These are phyloP conservation scores for Leptodon cayanensis DNA, from an alignment of 2,797 vertebrate genomes.

Conservation along the genomic window DNA sequence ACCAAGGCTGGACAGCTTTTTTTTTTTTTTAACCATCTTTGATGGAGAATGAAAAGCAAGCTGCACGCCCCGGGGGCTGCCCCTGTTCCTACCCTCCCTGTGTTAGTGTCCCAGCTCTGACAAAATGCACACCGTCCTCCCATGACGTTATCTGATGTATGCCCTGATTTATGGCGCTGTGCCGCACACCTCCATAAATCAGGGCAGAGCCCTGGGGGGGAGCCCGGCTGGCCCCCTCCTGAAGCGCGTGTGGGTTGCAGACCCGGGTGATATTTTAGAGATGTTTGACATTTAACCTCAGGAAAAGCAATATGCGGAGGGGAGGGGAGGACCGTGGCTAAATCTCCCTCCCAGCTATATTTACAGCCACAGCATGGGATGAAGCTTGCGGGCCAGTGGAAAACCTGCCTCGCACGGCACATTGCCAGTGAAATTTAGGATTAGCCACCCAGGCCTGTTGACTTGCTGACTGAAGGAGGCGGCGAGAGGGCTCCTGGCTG, in stretches of 20 bases:
- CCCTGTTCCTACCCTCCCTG: not conserved
- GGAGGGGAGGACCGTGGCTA: not conserved
- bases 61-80: not conserved
- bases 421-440: not conserved
- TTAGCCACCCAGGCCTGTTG: not conserved
- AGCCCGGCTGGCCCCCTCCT: not conserved
- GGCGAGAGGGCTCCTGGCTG: not conserved
- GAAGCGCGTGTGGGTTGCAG: not conserved
- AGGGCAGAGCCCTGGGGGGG: not conserved
- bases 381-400: not conserved
- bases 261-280: conserved; percentile 32
- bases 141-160: conserved; percentile 18
- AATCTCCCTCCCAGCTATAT: not conserved
- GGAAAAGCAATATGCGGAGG: not conserved
- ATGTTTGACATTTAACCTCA: conserved; percentile 40
- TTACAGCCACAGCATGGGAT: not conserved
- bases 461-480: not conserved
- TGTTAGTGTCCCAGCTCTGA: not conserved
- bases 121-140: not conserved
- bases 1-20: not conserved
- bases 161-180: not conserved
- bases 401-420: not conserved
- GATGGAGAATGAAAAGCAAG: not conserved
- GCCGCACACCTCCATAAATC: conserved; percentile 19
- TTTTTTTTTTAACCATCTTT: not conserved